A percentile compares a stretch with the other conserved stretches of the same genome.
phyloP scores from a whole-genome alignment of 2,797 vertebrate species.

The Rhincodon typus region DNA sequence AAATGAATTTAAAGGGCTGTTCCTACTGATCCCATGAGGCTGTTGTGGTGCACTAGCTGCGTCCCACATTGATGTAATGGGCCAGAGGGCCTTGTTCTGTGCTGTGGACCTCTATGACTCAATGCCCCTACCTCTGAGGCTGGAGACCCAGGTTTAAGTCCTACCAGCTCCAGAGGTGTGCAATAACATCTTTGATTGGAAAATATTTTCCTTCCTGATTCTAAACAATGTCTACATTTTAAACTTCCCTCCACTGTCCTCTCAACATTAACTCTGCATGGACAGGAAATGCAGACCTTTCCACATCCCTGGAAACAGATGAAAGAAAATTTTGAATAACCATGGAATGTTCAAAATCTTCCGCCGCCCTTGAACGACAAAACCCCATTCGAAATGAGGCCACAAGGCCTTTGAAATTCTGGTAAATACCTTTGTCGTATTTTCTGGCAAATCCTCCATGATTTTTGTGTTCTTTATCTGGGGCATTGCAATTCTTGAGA shows the following conservation, averaged over 20 bases:
- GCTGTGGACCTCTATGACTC: too few species aligned
- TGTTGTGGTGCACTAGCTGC: too few species aligned
- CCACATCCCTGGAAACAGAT: background rate
- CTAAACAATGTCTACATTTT: background rate
- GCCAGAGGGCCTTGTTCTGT: too few species aligned
- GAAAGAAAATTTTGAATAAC: background rate
- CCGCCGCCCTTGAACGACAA: background rate
- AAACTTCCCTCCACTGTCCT: background rate
- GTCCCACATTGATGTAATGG: too few species aligned
- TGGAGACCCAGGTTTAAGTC: too few species aligned
- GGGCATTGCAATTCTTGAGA: background rate
- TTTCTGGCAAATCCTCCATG: background rate
- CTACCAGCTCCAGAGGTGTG: too few species aligned
- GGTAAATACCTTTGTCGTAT: background rate
- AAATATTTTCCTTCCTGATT: too few species aligned
- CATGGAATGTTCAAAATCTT: background rate
- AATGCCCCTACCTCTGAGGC: too few species aligned
- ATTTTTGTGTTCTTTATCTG: background rate
- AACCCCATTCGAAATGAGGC: background rate
- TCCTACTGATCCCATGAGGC: background rate
- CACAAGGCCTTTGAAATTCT: background rate
- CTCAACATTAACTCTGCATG: background rate
- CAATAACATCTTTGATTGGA: too few species aligned
- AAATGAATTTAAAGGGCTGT: background rate
- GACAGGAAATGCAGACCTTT: background rate